Evolutionary conservation across 2,113 vertebrate species (phyloP), one percentile per base, ranked within the genome.

Genomic region (Periophthalmus modestus): DNA sequence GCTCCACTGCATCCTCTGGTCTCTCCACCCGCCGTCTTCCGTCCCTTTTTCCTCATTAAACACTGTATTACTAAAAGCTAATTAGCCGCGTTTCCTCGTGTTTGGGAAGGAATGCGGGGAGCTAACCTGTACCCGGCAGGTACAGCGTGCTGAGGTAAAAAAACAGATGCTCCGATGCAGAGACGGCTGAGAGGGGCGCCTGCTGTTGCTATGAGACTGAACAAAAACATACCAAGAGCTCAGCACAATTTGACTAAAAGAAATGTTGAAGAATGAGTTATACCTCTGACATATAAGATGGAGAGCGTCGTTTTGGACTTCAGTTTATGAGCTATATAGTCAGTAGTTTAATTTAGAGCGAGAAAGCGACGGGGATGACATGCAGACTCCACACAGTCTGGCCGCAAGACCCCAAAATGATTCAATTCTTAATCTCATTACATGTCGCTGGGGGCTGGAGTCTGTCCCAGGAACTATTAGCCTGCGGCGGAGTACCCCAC

Each of bases 101-200:
- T 84, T 79, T 82, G 74, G 33, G 21, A 75, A 67, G 63, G 43
- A 70, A 80, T 71, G 54, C 61, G 50, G 69, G 28, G 67, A 57
- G 69, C 77, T 77, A 82, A 88, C 79, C 80, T 82, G 67, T 76
- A 67, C 66, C 73, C 77, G 73, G 39, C 70, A 82, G 84, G 75
- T 88, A 69, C 52, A 62, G 28, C 9, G 52, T 77, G 73, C 77
- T 72, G 71, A 75, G 73, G 81, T 81, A 81, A 84, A 28, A n/a
- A 72, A 86, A 77, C 85, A 88, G 77, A 82, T 84, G 85, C 80
- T 86, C 61, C 3, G 61, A 65, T 21, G 62, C 62, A 68, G 58
- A 83, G 75, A 74, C 58, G 54, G 58, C 73, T 79, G 69, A 34
- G 55, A 62, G 47, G 46, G 66, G 54, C 57, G 70, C 43, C 70